Base-by-base conservation (phyloP, 2,888 invertebrate species). In the Coenonympha arcania region DNA sequence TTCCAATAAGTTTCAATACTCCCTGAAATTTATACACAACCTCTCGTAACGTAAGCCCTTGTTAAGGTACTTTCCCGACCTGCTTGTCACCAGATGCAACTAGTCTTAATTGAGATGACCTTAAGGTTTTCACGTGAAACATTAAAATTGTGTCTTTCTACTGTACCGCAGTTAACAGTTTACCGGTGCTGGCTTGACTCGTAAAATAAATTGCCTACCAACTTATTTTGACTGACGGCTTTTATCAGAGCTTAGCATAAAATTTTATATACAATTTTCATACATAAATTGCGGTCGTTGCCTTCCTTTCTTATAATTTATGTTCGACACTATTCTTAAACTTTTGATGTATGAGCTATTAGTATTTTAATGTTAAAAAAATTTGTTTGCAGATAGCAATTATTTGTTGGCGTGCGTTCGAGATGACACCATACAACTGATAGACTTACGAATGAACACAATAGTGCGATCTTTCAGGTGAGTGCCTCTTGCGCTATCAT, bases 381-480 rank as follows among this genome's bases (percentile, higher is more conserved):
- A 11, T 51, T 59, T 74, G 69, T 72, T 87, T 84, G 66, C 90
- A 95, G 98, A 98, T 88, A 92, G 93, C 64, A 93, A 93, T 82
- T 94, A 93, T 78, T 88, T 99, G 61, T 86, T 99, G 69, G 93
- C 94, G 69, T 98, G 98, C 76, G 95, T 96, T 46, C 89, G 99
- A 65, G 99, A 99, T 79, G 98, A 99, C 83, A 95, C 96, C 15
- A 90, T 99, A 64, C 95, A 95, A 76, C 88, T 98, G 49, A 90
- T 99, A 74, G 99, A 99, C 86, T 89, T 99, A 58, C 90, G 99
- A 72, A 96, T 94, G 92, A 97, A 95, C 85, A 93, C 94, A 79
- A 94, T 98, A 55, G 90, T 96, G 56, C 90, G 92, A 58, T 93
- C 95, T 50, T 96, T 95, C 86, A 92, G 93, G 97, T 97, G 88